Conservation (phyloP, 2,797 vertebrate species). For the Myotis planiceps region DNA sequence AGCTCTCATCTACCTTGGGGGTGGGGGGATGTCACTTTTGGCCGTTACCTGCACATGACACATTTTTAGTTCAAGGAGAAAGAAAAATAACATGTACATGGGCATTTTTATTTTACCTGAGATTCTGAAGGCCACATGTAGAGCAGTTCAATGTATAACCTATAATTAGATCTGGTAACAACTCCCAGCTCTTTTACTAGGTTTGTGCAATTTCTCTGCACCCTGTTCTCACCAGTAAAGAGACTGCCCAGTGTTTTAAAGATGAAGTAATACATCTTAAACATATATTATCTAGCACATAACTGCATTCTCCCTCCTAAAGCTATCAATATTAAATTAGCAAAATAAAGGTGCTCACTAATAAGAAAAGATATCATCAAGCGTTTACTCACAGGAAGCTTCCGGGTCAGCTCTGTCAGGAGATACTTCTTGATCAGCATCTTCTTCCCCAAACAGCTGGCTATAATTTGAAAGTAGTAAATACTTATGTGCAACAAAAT, state of each 20-base stretch:
- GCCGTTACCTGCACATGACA: neutral
- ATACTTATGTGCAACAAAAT: slow-evolving; percentile 36
- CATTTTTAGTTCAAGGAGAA: neutral
- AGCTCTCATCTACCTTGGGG: neutral
- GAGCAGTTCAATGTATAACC: neutral
- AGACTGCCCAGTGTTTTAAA: neutral
- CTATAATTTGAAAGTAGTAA: slow-evolving; percentile 85
- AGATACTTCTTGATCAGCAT: slow-evolving; percentile 98
- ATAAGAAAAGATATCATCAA: neutral
- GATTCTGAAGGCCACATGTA: neutral
- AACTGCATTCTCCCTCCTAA: neutral
- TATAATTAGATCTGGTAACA: neutral
- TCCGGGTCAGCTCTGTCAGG: slow-evolving; percentile 99
- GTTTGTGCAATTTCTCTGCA: neutral
- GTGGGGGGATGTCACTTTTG: neutral
- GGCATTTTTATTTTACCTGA: neutral
- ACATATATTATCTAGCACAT: neutral
- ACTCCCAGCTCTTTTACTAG: neutral
- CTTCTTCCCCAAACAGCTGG: slow-evolving; percentile 98
- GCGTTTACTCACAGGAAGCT: slow-evolving; percentile 93
- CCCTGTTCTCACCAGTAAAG: neutral
- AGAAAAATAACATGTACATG: neutral
- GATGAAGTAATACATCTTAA: neutral
- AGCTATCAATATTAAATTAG: neutral
- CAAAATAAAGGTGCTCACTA: neutral